These are phyloP conservation scores for Megamerina dolium DNA, from an alignment of 2,888 invertebrate genomes.

Conservation along the genomic window DNA sequence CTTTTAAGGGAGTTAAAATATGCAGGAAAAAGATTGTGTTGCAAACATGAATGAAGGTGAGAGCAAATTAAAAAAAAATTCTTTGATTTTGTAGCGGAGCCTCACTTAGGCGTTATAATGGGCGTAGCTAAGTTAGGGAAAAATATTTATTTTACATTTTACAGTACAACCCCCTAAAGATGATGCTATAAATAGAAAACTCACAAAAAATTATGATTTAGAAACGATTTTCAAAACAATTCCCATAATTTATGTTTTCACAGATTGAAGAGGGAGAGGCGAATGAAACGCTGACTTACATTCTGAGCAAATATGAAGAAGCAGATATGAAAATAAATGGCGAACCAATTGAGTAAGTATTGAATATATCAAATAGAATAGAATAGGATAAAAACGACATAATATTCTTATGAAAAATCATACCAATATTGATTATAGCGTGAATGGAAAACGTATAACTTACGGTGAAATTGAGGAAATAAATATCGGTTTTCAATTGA, in stretches of 20 bases:
- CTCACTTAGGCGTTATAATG: too few species aligned
- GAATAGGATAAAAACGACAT: neutral
- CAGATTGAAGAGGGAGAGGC: constrained; percentile 30
- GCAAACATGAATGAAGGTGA: too few species aligned
- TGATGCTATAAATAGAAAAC: neutral
- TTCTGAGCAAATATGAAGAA: constrained; percentile 34
- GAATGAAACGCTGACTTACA: constrained; percentile 30
- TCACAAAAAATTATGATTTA: neutral
- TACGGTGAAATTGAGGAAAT: constrained; percentile 31
- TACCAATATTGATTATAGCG: constrained; percentile 23
- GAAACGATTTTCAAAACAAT: neutral
- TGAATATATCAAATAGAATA: neutral
- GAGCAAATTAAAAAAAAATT: too few species aligned
- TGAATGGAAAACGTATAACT: constrained; percentile 34
- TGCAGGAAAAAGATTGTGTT: too few species aligned
- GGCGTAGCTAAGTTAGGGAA: too few species aligned
- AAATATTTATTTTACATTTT: too few species aligned
- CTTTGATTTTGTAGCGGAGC: too few species aligned
- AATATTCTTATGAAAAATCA: neutral
- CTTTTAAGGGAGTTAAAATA: too few species aligned
- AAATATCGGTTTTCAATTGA: constrained; percentile 37
- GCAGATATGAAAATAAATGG: constrained; percentile 35
- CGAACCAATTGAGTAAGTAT: constrained; percentile 35
- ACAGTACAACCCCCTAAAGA: too few species aligned
- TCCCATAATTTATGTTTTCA: neutral